Evolutionary conservation across 2,797 vertebrate species (phyloP).

Genomic region (Coregonus suidteri): DNA sequence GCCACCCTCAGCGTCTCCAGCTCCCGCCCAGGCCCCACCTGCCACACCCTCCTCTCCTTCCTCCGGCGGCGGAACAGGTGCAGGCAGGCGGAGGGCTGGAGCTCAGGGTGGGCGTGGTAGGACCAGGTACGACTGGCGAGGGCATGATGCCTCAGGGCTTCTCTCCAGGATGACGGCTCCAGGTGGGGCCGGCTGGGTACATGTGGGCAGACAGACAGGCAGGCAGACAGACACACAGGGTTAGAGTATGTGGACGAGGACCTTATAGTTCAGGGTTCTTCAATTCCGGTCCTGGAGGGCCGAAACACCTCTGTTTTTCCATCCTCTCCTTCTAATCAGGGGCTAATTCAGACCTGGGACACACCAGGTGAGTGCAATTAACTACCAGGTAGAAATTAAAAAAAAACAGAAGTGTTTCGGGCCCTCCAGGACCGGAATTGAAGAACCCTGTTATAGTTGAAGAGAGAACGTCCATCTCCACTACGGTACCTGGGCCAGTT

Average conservation of each 20-base stretch:
- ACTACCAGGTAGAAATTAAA: too few relatives aligned
- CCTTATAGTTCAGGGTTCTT: neutral
- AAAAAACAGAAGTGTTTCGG: too few relatives aligned
- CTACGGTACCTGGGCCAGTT: slow-evolving; percentile 81
- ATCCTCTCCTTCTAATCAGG: too few relatives aligned
- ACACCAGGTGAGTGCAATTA: too few relatives aligned
- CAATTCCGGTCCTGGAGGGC: too few relatives aligned
- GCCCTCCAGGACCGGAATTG: too few relatives aligned
- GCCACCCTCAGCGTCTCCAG: slow-evolving; percentile 82
- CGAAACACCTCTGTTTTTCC: too few relatives aligned
- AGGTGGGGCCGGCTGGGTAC: slow-evolving; percentile 78
- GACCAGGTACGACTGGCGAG: slow-evolving; percentile 86
- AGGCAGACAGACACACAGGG: neutral
- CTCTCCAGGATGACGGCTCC: slow-evolving; percentile 85
- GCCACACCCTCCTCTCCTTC: slow-evolving; percentile 80
- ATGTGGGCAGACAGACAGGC: neutral
- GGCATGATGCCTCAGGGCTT: slow-evolving; percentile 85
- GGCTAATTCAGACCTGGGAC: too few relatives aligned
- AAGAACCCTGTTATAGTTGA: too few relatives aligned
- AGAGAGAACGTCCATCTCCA: neutral
- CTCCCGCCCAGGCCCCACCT: slow-evolving; percentile 78
- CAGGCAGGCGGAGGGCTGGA: slow-evolving; percentile 83
- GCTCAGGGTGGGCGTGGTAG: slow-evolving; percentile 75
- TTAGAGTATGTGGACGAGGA: too few relatives aligned
- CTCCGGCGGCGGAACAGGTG: slow-evolving; percentile 80